Evolutionary conservation across 2,113 vertebrate genomes (phyloP), one percentile per base, ranked within the genome.

Genomic region (Cryptoleucopteryx plumbea): DNA sequence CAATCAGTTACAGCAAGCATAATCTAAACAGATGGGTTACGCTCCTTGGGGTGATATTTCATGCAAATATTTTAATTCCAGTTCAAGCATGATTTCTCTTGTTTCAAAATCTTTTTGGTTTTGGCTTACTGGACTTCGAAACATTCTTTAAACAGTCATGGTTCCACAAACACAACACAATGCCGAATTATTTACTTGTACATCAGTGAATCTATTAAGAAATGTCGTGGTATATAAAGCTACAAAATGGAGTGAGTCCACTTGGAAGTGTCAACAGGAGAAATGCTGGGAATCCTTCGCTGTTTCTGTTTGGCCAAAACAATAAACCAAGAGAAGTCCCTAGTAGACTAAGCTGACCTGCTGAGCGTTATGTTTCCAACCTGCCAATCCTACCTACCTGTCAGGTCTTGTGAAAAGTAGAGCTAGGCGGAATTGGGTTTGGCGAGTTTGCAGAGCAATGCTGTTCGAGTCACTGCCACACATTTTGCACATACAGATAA

Each of bases 11-110:
- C 27, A 70, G 62, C 52, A 96, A 94, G 23, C 20, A 16, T 47
- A 58, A 86, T 86, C 88, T 91, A 63, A 96, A 94, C 96, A 98
- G 96, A 97, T 96, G 96, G 95, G 89, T 97, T 96, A 90, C n/a
- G 40, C 83, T 97, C 91, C 90, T 90, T 96, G 73, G 95, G 84
- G 93, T 95, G 93, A 96, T 93, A 96, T 88, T 47, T 95, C 94
- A 97, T 72, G 84, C 68, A 98, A 98, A 97, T 97, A 96, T 89
- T 98, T 96, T 96, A 89, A 90, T 95, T 97, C 88, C 72, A 93
- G 75, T 75, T 86, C 83, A 94, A 89, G 77, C 78, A 93, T 25
- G 43, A 59, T 87, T 96, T 97, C 79, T 91, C 52, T 68, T 65
- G 13, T 84, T 96, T 96, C 77, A 83, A 95, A 96, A 91, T 90